Evolutionary conservation across 2,113 vertebrate species (phyloP).

Genomic region (Numenius arquata): DNA sequence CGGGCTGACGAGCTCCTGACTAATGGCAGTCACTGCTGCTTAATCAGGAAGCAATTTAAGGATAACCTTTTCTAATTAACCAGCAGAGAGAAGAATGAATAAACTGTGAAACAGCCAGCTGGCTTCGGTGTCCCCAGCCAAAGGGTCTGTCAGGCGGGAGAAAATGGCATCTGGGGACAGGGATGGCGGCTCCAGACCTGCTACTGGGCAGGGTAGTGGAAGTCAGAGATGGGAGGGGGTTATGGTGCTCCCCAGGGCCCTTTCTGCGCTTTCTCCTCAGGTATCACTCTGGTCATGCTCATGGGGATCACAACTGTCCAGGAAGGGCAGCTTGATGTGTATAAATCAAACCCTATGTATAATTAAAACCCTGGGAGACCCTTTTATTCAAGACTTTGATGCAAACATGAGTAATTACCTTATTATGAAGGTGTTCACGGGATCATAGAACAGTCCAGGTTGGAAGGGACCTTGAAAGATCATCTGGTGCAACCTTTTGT

Average conservation of each 20-base stretch:
- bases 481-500: not conserved
- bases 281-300: not conserved
- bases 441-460: not conserved
- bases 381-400: not conserved
- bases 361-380: not conserved
- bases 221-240: not conserved
- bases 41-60: constrained; percentile 65
- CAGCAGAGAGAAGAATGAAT: constrained; percentile 21
- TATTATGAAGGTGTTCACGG: not conserved
- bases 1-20: not conserved
- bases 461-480: not conserved
- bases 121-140: not conserved
- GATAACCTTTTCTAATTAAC: constrained; percentile 62
- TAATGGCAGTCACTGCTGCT: constrained; percentile 44
- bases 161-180: not conserved
- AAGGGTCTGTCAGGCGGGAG: not conserved
- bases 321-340: not conserved
- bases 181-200: not conserved
- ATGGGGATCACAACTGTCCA: not conserved
- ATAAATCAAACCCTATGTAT: not conserved
- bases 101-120: constrained; percentile 48
- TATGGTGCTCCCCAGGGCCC: not conserved
- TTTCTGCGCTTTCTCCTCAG: not conserved
- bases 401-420: not conserved
- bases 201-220: not conserved